Evolutionary conservation across 2,113 vertebrate species (phyloP), one percentile per base, ranked within the genome.

Genomic region (Solea senegalensis): DNA sequence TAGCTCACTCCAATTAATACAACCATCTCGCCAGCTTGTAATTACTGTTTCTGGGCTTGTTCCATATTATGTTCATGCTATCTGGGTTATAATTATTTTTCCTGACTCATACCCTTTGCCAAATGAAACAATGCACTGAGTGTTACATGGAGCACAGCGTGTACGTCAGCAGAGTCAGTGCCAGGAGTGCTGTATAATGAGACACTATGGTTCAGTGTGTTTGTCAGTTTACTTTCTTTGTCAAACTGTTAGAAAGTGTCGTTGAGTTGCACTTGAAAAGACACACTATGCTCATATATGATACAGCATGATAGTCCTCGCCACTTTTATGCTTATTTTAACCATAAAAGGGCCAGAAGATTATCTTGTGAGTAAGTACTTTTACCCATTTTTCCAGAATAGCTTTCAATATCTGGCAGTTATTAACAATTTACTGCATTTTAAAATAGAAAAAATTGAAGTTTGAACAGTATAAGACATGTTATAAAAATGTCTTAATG

Each of bases 21-120:
- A 74, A 58, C 45, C 65, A 72, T 84, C 72, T 61, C 59, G 76
- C 83, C 76, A 82, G 78, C 76, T 74, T 78, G 70, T 86, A 82
- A 89, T 90, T 85, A 85, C 74, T 70, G 63, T 86, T 83, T 61
- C 65, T 86, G 82, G 78, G 78, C 65, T 84, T 72, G 82, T 81
- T 91, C 73, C 78, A 80, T 77, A 77, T 75, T 82, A 72, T 78
- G 65, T 70, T 85, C 63, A 71, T 76, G 56, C 63, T 81, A 62
- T 68, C 10, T n/a, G 74, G 81, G 59, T 72, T 71, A 44, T 75
- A 82, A 84, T 88, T 85, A 82, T 83, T 82, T 69, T 44, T 69
- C 41, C 59, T 66, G 60, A 72, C 69, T 80, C 62, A 46, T 48
- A 54, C 3, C 74, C 51, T 65, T 72, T 80, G 80, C 71, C 78